Conservation (phyloP, 2,797 vertebrate genomes). For the Tauraco hartlaubi region DNA sequence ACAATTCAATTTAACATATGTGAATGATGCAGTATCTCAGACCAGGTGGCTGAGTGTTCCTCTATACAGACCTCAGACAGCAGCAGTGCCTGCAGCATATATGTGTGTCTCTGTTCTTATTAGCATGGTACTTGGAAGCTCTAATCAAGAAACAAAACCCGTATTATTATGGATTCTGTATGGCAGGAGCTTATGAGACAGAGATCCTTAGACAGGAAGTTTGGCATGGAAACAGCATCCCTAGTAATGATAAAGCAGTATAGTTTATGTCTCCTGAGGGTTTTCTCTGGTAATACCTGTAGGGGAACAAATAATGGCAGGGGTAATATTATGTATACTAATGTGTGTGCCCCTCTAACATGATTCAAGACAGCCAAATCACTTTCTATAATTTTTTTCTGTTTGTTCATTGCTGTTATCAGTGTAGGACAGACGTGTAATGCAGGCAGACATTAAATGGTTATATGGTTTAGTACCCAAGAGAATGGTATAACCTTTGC, state of each 20-base stretch:
- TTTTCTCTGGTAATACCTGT: not conserved
- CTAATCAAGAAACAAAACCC: not conserved
- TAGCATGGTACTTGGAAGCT: not conserved
- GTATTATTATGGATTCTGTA: not conserved
- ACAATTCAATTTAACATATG: not conserved
- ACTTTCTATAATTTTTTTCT: not conserved
- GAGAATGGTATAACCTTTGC: not conserved
- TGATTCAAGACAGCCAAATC: not conserved
- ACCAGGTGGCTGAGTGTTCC: not conserved
- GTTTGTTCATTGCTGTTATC: not conserved
- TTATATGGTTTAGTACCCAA: not conserved
- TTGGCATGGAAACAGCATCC: not conserved
- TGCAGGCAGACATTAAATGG: not conserved
- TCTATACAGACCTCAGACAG: not conserved
- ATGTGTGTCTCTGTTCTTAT: accelerated
- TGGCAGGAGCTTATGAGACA: not conserved
- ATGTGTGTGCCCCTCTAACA: not conserved
- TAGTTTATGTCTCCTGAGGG: not conserved
- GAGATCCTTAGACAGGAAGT: not conserved
- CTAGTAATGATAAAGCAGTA: not conserved
- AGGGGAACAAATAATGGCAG: not conserved
- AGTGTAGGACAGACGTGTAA: not conserved
- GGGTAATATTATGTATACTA: not conserved
- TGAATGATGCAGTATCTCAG: not conserved
- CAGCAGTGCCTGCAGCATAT: not conserved